These are phyloP conservation scores for Polyploca ridens DNA, from an alignment of 2,888 invertebrate species.

Conservation along the genomic window DNA sequence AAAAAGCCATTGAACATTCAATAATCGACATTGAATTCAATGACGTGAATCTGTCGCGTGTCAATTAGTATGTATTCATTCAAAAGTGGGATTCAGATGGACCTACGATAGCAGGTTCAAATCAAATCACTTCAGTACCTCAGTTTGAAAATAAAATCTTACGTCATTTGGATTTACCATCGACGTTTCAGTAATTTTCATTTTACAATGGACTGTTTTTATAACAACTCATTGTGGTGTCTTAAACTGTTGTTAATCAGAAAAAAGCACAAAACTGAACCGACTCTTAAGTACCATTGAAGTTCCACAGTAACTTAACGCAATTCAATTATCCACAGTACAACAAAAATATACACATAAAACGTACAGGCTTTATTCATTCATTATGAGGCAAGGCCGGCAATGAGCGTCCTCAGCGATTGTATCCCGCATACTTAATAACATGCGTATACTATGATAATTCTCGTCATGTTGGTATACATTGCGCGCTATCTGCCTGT, in stretches of 20 bases:
- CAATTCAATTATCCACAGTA: background rate
- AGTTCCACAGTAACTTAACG: too few species aligned
- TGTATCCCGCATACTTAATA: conserved; percentile 13
- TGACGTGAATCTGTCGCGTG: background rate
- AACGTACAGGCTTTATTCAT: background rate
- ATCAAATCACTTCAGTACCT: background rate
- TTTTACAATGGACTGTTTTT: too few species aligned
- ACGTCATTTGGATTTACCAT: too few species aligned
- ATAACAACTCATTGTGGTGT: too few species aligned
- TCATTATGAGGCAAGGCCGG: background rate
- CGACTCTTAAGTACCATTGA: too few species aligned
- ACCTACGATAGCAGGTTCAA: background rate
- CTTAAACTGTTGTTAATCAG: too few species aligned
- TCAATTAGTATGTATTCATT: background rate
- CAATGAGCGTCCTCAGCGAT: background rate
- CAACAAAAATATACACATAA: background rate
- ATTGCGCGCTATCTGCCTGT: conserved; percentile 40
- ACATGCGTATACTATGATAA: conserved; percentile 31
- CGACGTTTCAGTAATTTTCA: too few species aligned
- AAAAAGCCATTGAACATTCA: background rate
- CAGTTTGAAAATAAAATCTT: too few species aligned
- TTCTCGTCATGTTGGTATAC: conserved; percentile 39
- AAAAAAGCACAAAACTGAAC: too few species aligned
- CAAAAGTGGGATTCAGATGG: background rate
- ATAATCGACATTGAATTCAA: background rate